Base-by-base conservation (phyloP, 2,888 invertebrate genomes). In the Arrhopalites spinosus region DNA sequence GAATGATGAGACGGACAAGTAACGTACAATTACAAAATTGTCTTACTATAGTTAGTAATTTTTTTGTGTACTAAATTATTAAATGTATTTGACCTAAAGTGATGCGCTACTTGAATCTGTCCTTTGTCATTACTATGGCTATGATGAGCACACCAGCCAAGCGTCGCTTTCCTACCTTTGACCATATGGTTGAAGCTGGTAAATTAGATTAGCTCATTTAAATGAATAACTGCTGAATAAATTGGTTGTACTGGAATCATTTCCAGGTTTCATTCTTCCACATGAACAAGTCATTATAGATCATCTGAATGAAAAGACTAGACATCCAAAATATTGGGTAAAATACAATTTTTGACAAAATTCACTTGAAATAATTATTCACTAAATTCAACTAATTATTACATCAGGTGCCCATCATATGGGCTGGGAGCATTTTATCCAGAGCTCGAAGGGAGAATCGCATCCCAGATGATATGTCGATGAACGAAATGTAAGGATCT, bases 91-190 rank as follows among this genome's bases (percentile, higher is more conserved):
- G 93, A 71, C 89, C 93, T 53, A 93, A 93, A n/a, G 91, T 93
- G 77, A 90, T 93, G 87, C 89, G 93, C 73, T 93, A 93, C 84
- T 91, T 87, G 1, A 95, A 94, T 84, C 89, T 94, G 36, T 93
- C 93, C 83, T 88, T 94, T 17, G 93, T 94, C 0, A 91, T 94
- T 90, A 93, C 93, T 76, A 89, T 95, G 82, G 90, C 91, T 61
- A 93, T 92, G 89, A 92, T 95, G 79, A 93, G 94, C 69, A 94
- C 94, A 0, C 88, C 92, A 66, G 95, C 95, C 27, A 94, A 94
- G 85, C 94, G 93, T 85, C 89, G 95, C 20, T 95, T 95, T 85
- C 95, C 95, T 0, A 91, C 92, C 0, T 86, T 94, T 74, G 90
- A 91, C 79, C 93, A 94, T 85, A 90, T 94, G 77, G 91, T 94